Evolutionary conservation across 1,140 invertebrate species (phyloP).

Genomic region (Tachypleus tridentatus): DNA sequence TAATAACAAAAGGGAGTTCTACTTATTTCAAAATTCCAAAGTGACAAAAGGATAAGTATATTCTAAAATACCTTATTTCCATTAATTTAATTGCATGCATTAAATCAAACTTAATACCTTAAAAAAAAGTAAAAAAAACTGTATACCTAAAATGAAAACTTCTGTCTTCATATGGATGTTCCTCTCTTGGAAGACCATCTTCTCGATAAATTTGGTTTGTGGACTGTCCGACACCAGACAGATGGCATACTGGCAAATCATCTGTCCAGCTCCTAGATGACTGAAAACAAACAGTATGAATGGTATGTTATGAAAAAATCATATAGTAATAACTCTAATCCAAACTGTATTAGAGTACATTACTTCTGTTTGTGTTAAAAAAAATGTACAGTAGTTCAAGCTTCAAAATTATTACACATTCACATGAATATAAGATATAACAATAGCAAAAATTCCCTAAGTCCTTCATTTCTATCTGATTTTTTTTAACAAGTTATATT

Average conservation of each 20-base stretch:
- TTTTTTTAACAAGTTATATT: no score
- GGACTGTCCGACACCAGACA: conserved; percentile 60
- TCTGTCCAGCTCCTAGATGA: conserved; percentile 56
- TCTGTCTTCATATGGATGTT: conserved; percentile 65
- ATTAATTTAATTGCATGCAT: no score
- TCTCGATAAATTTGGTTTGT: conserved; percentile 68
- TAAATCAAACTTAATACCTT: background rate
- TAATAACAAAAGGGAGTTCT: background rate
- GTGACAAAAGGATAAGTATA: background rate
- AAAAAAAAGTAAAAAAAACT: conserved; percentile 1
- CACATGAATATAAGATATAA: no score
- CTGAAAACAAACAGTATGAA: conserved; percentile 3
- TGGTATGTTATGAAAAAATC: no score
- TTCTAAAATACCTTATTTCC: no score
- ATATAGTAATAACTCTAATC: no score
- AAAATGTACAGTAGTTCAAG: no score
- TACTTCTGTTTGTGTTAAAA: no score
- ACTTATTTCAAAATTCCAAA: background rate
- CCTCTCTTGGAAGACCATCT: conserved; percentile 56
- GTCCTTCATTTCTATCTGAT: no score
- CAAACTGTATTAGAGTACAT: no score
- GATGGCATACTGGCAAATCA: conserved; percentile 66
- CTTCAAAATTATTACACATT: no score
- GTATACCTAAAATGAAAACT: conserved; percentile 57
- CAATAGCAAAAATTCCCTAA: no score